Evolutionary conservation across 2,797 vertebrate genomes (phyloP).

Genomic region (Iguana delicatissima): DNA sequence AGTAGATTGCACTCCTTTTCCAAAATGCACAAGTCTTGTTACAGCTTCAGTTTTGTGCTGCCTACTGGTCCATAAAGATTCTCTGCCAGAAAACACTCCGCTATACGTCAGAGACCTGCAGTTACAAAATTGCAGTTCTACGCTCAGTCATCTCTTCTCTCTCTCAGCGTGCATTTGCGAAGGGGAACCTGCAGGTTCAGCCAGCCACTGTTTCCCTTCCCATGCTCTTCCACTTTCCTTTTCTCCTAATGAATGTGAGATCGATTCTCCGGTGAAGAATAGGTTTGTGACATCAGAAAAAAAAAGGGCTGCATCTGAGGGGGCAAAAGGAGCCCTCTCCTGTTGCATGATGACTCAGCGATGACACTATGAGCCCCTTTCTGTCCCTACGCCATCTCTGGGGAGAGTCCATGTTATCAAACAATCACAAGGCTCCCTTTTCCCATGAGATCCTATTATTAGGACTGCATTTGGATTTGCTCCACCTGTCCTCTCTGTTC

Average conservation of each 20-base stretch:
- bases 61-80: conserved; percentile 80
- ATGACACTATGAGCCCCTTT: conserved; percentile 53
- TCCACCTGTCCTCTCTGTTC: conserved; percentile 79
- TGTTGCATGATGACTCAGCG: conserved; percentile 65
- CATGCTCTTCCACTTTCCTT: conserved; percentile 49
- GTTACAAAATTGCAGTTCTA: conserved; percentile 78
- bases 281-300: conserved; percentile 78
- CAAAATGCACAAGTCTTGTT: conserved; percentile 80
- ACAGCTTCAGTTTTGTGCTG: conserved; percentile 80
- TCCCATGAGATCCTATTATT: conserved; percentile 71
- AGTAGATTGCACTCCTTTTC: conserved; percentile 80
- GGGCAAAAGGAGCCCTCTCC: conserved; percentile 73
- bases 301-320: conserved; percentile 66
- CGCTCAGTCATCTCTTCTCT: conserved; percentile 55
- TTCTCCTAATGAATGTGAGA: conserved; percentile 77
- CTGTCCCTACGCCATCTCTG: conserved; percentile 57
- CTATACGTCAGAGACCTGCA: conserved; percentile 79
- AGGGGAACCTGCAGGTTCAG: conserved; percentile 36
- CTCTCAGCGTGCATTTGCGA: conserved; percentile 22
- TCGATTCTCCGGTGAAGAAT: conserved; percentile 74
- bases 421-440: conserved; percentile 72
- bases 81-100: conserved; percentile 79
- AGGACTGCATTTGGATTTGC: conserved; percentile 78
- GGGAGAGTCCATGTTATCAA: conserved; percentile 66
- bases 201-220: conserved; percentile 41